Percentiles rank a stretch among this genome's conserved stretches.
These are phyloP conservation scores for Micromussa lordhowensis DNA, from an alignment of 92 coral and sea anemone genomes.

Conservation along the genomic window DNA sequence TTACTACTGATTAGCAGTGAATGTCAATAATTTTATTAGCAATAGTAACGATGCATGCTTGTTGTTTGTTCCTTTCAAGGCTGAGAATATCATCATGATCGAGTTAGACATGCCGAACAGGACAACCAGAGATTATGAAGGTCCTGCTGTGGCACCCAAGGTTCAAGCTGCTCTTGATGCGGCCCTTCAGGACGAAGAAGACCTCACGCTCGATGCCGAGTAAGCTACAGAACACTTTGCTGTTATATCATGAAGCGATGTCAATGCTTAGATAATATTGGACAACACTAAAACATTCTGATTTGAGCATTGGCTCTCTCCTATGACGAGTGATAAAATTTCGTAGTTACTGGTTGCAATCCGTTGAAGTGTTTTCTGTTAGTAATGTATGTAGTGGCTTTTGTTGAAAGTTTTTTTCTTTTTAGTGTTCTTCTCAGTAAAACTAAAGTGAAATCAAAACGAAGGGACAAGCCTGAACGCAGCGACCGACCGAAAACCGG, in stretches of 20 bases:
- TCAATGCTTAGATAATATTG: no score
- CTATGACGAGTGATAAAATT: no score
- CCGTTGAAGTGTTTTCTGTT: not conserved
- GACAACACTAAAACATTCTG: no score
- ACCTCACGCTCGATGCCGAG: slow-evolving; percentile 96
- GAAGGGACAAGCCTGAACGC: slow-evolving; percentile 84
- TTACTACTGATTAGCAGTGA: no score
- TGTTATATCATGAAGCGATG: no score
- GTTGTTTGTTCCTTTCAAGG: slow-evolving; percentile 52
- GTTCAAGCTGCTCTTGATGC: slow-evolving; percentile 98
- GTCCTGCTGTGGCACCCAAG: slow-evolving; percentile 97
- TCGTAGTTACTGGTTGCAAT: no score
- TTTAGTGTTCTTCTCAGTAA: slow-evolving; percentile 88
- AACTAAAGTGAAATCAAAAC: slow-evolving; percentile 87
- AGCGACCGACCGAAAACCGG: slow-evolving; percentile 90
- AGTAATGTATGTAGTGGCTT: not conserved
- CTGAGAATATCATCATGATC: slow-evolving; percentile 96
- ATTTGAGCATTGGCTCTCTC: no score
- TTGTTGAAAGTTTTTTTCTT: not conserved
- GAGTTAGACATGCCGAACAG: slow-evolving; percentile 98
- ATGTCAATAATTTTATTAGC: not conserved
- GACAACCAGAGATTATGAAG: slow-evolving; percentile 97
- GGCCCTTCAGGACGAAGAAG: slow-evolving; percentile 95
- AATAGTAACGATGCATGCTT: not conserved
- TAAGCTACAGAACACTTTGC: slow-evolving; percentile 44